A percentile compares a stretch with the other conserved stretches of the same genome.
These are phyloP conservation scores for Catharus fuscescens DNA, from an alignment of 2,113 vertebrate genomes.

Conservation along the genomic window DNA sequence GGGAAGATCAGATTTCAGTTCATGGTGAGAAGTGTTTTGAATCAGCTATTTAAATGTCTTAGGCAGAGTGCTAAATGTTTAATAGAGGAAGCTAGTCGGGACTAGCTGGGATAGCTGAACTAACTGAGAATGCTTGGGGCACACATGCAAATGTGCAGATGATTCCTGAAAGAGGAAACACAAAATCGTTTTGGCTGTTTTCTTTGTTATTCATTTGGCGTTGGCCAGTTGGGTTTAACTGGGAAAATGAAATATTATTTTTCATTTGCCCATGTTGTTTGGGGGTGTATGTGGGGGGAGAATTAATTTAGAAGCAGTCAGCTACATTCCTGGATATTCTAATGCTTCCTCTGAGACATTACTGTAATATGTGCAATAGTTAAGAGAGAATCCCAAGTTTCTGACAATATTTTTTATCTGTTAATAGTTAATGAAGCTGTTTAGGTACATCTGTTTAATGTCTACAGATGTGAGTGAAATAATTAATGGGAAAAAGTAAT, in stretches of 20 bases:
- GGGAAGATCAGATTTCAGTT: conserved; percentile 47
- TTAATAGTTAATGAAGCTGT: conserved; percentile 33
- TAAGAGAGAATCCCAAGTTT: conserved; percentile 23
- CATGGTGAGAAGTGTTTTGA: conserved; percentile 34
- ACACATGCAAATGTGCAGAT: conserved; percentile 30
- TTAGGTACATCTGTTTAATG: conserved; percentile 43
- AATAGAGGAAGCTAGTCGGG: not conserved
- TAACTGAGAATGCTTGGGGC: conserved; percentile 12
- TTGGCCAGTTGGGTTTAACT: not conserved
- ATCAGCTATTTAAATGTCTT: conserved; percentile 26
- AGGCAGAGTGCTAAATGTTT: conserved; percentile 24
- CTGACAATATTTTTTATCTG: conserved; percentile 20
- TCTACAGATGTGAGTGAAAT: conserved; percentile 12
- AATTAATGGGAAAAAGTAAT: not conserved
- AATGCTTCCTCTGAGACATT: not conserved
- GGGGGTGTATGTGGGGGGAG: not conserved
- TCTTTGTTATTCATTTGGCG: conserved; percentile 26
- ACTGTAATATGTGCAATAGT: not conserved
- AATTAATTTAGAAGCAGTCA: conserved; percentile 15
- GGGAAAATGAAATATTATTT: conserved; percentile 14
- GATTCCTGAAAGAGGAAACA: conserved; percentile 29
- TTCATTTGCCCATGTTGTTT: conserved; percentile 20
- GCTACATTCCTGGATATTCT: conserved; percentile 15
- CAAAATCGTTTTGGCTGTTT: not conserved
- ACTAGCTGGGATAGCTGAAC: conserved; percentile 33